These are phyloP conservation scores for Acronicta aceris DNA, from an alignment of 2,888 invertebrate species.

Conservation along the genomic window DNA sequence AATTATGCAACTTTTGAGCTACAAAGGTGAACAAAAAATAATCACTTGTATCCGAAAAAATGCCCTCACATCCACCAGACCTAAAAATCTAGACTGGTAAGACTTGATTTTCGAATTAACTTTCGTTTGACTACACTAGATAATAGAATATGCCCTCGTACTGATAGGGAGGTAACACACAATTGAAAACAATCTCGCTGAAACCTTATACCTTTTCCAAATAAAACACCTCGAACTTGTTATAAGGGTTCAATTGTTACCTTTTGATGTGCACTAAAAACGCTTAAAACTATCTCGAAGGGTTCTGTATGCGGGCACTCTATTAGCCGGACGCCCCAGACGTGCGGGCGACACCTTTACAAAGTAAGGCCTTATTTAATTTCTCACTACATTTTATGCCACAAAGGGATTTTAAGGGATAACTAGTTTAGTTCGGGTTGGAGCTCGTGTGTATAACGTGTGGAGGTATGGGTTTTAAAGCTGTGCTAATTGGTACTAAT, in stretches of 20 bases:
- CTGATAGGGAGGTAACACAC: not conserved
- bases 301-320: slow-evolving; percentile 65
- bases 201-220: slow-evolving; percentile 36
- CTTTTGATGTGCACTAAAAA: slow-evolving; percentile 66
- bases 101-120: no score
- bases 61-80: no score
- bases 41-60: no score
- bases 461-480: slow-evolving; percentile 32
- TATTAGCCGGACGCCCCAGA: slow-evolving; percentile 54
- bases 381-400: slow-evolving; percentile 77
- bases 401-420: slow-evolving; percentile 67
- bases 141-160: not conserved
- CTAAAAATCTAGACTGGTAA: not conserved
- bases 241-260: slow-evolving; percentile 63
- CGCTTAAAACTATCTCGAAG: slow-evolving; percentile 61
- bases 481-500: slow-evolving; percentile 25
- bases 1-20: no score
- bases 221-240: slow-evolving; percentile 46
- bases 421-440: slow-evolving; percentile 67
- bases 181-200: slow-evolving; percentile 10
- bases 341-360: slow-evolving; percentile 82
- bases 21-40: no score
- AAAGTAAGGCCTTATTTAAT: slow-evolving; percentile 83
- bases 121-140: not conserved
- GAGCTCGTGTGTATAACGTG: slow-evolving; percentile 35